phyloP scores from a whole-genome alignment of 1,140 invertebrate species.

The Theocolax elegans region DNA sequence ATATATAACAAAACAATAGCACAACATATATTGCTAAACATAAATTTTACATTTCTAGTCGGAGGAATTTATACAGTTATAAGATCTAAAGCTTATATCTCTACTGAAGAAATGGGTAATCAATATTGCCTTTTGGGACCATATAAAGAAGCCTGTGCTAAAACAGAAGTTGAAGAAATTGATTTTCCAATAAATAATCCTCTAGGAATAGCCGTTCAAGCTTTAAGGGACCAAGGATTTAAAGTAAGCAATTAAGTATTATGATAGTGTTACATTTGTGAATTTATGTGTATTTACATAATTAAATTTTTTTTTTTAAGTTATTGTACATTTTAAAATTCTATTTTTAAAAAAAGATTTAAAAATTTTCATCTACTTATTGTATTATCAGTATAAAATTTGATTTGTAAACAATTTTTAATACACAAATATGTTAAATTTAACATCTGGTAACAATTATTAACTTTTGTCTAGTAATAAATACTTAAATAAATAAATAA shows the following conservation, averaged over 20 bases:
- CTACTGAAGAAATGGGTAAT: constrained; percentile 98
- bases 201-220: constrained; percentile 83
- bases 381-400: too few species aligned
- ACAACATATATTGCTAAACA: constrained; percentile 31
- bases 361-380: too few species aligned
- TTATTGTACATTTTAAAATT: too few species aligned
- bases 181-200: constrained; percentile 85
- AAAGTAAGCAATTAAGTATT: constrained; percentile 73
- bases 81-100: constrained; percentile 95
- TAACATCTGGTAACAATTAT: too few species aligned
- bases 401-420: too few species aligned
- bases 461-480: too few species aligned
- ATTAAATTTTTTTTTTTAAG: too few species aligned
- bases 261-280: too few species aligned
- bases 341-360: too few species aligned
- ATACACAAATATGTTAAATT: too few species aligned
- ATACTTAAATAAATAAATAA: too few species aligned
- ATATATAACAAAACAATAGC: not conserved
- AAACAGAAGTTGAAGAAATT: constrained; percentile 95
- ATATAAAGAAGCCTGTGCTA: constrained; percentile 93
- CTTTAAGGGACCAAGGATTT: constrained; percentile 87
- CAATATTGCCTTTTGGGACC: constrained; percentile 95
- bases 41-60: constrained; percentile 72
- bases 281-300: too few species aligned
- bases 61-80: constrained; percentile 99